These are phyloP conservation scores for Amorpha juglandis DNA, from an alignment of 2,888 invertebrate genomes.

Conservation along the genomic window DNA sequence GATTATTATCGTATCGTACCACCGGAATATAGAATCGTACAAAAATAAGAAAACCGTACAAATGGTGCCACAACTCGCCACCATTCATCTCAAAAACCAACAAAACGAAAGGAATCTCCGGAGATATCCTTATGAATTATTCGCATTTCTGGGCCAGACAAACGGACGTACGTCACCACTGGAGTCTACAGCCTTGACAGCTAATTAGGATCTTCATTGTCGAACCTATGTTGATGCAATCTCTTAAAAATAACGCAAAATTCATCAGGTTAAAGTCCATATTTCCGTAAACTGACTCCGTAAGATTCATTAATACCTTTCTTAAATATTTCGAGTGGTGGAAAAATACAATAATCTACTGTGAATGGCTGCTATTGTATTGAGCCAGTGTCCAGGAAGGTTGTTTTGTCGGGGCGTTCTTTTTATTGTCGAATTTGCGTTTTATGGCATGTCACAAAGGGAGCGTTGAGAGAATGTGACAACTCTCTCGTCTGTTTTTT, in stretches of 20 bases:
- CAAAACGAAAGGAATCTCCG: constrained; percentile 78
- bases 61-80: constrained; percentile 7
- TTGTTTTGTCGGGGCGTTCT: constrained; percentile 78
- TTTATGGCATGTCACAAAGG: constrained; percentile 78
- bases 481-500: constrained; percentile 63
- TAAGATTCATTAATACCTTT: constrained; percentile 76
- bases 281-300: constrained; percentile 42
- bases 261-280: constrained; percentile 51
- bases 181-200: constrained; percentile 78
- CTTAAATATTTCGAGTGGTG: constrained; percentile 79
- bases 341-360: constrained; percentile 82
- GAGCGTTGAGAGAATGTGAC: constrained; percentile 72
- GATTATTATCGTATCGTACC: too few relatives aligned
- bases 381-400: constrained; percentile 83
- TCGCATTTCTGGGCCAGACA: constrained; percentile 76
- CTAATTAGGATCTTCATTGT: constrained; percentile 83
- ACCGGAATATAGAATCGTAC: too few relatives aligned
- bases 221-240: constrained; percentile 71
- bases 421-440: constrained; percentile 84
- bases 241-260: constrained; percentile 48
- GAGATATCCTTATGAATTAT: constrained; percentile 81
- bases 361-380: constrained; percentile 79
- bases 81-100: constrained; percentile 57
- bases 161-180: constrained; percentile 57
- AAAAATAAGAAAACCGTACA: constrained; percentile 9